Base-by-base conservation (phyloP, 1,140 invertebrate genomes). In the Anoplolepis gracilipes region DNA sequence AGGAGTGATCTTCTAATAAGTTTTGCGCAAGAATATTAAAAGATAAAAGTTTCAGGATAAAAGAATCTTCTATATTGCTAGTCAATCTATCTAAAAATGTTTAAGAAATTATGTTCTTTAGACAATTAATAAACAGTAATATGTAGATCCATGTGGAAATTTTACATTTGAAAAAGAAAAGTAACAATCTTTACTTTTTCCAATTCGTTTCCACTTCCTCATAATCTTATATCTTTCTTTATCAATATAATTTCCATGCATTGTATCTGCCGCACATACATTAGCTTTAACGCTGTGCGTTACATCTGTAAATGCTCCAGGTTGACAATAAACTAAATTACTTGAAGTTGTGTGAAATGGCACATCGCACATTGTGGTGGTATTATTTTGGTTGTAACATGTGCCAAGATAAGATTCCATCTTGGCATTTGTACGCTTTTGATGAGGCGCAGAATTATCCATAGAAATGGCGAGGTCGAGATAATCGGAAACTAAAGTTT, bases 11-110 rank as follows among this genome's bases (percentile, higher is more conserved):
- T 89, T 97, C 96, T 55, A 99, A 87, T 39, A 99, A 95, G 86
- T 97, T 96, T 94, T 99, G 98, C 0, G 98, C 97, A 46, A 99
- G 94, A 49, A 99, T 97, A 95, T 99, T 99, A 92, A 99, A 99
- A 0, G 97, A 97, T 88, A 98, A 92, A 13, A 96, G 33, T 81
- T 86, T 92, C 11, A 91, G 86, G 87, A 90, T 95, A 94, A 92
- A 95, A 84, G 30, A 87, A 49, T 93, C 88, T 59, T 89, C 90
- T 8, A 73, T 22, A 88, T 89, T 92, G 16, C 81, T 73, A 10
- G 22, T 64, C n/a, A 67, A 28, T 70, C 87, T 92, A 28, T 88
- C 93, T 94, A 87, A 79, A 87, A 84, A 86, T 55, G 61, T 55
- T 39, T 65, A 2, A 81, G 3, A 85, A 62, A 84, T 82, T 7